These are phyloP conservation scores for Lycia hirtaria DNA, from an alignment of 2,888 invertebrate genomes.

Conservation along the genomic window DNA sequence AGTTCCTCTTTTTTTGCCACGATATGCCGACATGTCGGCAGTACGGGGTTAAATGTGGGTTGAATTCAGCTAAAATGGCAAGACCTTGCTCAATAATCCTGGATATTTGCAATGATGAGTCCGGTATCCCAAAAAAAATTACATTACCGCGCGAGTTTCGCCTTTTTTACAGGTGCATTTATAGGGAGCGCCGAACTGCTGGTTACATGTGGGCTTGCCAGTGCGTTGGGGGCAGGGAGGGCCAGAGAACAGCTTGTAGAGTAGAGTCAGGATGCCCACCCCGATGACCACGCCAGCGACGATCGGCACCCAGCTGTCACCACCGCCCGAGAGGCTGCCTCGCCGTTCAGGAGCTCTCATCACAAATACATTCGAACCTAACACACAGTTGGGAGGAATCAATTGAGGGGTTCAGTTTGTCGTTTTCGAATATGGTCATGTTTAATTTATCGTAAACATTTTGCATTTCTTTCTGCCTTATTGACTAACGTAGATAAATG, in stretches of 20 bases:
- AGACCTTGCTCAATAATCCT: too few species aligned
- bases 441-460: neutral
- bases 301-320: constrained; percentile 47
- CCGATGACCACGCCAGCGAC: constrained; percentile 60
- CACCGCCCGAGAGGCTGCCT: neutral
- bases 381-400: too few species aligned
- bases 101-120: too few species aligned
- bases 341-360: constrained; percentile 3
- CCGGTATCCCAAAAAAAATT: too few species aligned
- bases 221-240: constrained; percentile 7
- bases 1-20: too few species aligned
- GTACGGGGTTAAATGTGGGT: too few species aligned
- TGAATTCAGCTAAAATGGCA: too few species aligned
- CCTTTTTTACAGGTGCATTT: constrained; percentile 54
- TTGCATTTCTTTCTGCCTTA: neutral
- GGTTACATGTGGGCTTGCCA: constrained; percentile 31
- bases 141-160: constrained; percentile 32
- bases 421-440: neutral
- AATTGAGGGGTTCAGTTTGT: neutral
- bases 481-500: neutral
- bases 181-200: constrained; percentile 48
- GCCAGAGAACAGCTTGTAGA: constrained; percentile 54
- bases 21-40: too few species aligned
- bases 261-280: constrained; percentile 54
- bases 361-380: neutral